Base-by-base conservation (phyloP, 2,888 invertebrate genomes). In the Mylabris sibirica region DNA sequence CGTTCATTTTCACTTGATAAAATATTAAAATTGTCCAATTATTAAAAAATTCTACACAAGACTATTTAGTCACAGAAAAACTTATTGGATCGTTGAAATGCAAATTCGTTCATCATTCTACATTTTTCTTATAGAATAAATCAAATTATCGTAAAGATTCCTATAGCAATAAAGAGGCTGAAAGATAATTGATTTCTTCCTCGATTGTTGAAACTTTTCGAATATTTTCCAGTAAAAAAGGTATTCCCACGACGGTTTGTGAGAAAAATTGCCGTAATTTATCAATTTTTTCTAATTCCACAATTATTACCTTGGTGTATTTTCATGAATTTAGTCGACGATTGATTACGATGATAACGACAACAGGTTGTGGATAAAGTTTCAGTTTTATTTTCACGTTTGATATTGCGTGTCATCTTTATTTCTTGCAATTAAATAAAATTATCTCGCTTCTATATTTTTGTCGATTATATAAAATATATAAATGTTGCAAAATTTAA, bases 1-100 rank as follows among this genome's bases (percentile, higher is more conserved):
- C 77, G 68, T 80, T 80, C 80, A 81, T 81, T 57, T 57, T 57
- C 34, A 60, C 8, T 26, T 44, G 44, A 44, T 11, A 3, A 17
- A 44, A 17, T 38, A 0, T 14, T 5, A 12, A 14, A 38, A 5
- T 3, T 11, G 35, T 11, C 11, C 35, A n/a, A n/a, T n/a, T n/a
- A n/a, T n/a, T n/a, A n/a, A n/a, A n/a, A n/a, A n/a, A n/a, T n/a
- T n/a, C n/a, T n/a, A n/a, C n/a, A n/a, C n/a, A n/a, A n/a, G n/a
- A n/a, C n/a, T n/a, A n/a, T n/a, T n/a, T n/a, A n/a, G n/a, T n/a
- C n/a, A n/a, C n/a, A n/a, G 38, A 12, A 14, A 38, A 38, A 6
- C n/a, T 62, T 41, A 59, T 34, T 30, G n/a, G 8, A 9, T 20
- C 49, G 49, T 49, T 22, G 3, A 20, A 49, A n/a, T 4, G 14